Percentiles rank a stretch among this genome's conserved stretches.
phyloP scores from a whole-genome alignment of 2,797 vertebrate species.

The Triplophysa bombifrons region DNA sequence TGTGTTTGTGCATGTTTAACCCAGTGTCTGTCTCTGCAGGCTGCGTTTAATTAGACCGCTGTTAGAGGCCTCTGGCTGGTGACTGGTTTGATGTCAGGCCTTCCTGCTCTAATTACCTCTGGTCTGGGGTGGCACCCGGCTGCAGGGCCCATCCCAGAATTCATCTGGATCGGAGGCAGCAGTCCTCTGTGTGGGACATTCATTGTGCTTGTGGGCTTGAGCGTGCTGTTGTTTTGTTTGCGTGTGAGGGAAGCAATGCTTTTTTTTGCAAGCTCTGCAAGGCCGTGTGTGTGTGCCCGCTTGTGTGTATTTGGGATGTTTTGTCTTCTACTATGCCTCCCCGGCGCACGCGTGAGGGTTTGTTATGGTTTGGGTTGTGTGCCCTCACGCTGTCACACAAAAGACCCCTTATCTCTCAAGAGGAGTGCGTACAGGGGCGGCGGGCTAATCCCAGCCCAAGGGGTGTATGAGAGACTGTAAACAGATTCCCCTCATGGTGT shows the following conservation, averaged over 20 bases:
- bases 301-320: slow-evolving; percentile 11
- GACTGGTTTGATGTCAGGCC: slow-evolving; percentile 50
- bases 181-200: slow-evolving; percentile 10
- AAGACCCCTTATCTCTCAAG: slow-evolving; percentile 40
- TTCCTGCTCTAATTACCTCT: slow-evolving; percentile 43
- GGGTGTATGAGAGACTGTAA: slow-evolving; percentile 12
- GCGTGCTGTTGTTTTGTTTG: slow-evolving; percentile 30
- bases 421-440: slow-evolving; percentile 22
- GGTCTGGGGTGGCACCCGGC: slow-evolving; percentile 33
- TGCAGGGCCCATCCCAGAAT: slow-evolving; percentile 15
- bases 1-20: slow-evolving; percentile 40
- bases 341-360: slow-evolving; percentile 16
- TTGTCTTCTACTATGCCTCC: slow-evolving; percentile 11
- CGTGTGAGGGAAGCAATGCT: not conserved
- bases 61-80: slow-evolving; percentile 45
- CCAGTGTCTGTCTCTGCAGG: slow-evolving; percentile 37
- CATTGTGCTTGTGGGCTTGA: slow-evolving; percentile 17
- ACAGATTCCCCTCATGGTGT: slow-evolving; percentile 22
- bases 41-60: slow-evolving; percentile 51
- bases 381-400: slow-evolving; percentile 39
- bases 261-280: slow-evolving; percentile 18
- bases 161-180: slow-evolving; percentile 24
- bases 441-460: slow-evolving; percentile 31
- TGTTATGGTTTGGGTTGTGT: slow-evolving; percentile 50
- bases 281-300: not conserved